Conservation (phyloP, 2,797 vertebrate species). For the Sebastes flavidus region DNA sequence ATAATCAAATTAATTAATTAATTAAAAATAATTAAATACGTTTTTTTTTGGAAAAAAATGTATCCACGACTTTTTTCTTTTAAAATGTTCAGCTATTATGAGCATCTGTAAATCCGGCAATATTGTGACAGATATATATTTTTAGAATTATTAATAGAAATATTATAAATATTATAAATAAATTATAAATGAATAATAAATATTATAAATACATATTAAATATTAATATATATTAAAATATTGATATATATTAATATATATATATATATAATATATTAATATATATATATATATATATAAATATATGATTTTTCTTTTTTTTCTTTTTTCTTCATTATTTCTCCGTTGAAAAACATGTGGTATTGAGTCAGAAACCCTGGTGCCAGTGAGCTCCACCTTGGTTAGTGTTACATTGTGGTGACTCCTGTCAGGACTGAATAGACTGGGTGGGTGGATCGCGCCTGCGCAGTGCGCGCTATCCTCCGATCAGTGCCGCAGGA, state of each 20-base stretch:
- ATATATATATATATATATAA: background rate
- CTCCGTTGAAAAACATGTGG: conserved; percentile 35
- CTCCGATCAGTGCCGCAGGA: conserved; percentile 83
- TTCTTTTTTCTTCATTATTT: background rate
- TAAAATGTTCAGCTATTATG: background rate
- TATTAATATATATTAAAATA: too few relatives aligned
- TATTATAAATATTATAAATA: too few relatives aligned
- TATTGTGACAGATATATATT: too few relatives aligned
- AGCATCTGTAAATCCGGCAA: background rate
- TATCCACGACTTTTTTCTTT: background rate
- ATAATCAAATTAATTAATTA: too few relatives aligned
- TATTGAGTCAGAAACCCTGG: background rate
- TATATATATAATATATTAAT: too few relatives aligned
- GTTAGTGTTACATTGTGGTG: background rate
- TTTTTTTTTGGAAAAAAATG: too few relatives aligned
- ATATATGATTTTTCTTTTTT: too few relatives aligned
- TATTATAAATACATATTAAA: too few relatives aligned
- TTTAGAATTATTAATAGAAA: too few relatives aligned
- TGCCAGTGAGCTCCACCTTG: conserved; percentile 43
- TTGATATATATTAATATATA: too few relatives aligned
- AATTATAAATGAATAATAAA: too few relatives aligned
- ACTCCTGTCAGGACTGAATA: conserved; percentile 46
- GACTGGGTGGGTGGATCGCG: conserved; percentile 76
- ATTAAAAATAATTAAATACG: too few relatives aligned
- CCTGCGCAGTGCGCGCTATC: conserved; percentile 71